Conservation (phyloP, 1,140 invertebrate genomes). For the Paraescarpia echinospica region DNA sequence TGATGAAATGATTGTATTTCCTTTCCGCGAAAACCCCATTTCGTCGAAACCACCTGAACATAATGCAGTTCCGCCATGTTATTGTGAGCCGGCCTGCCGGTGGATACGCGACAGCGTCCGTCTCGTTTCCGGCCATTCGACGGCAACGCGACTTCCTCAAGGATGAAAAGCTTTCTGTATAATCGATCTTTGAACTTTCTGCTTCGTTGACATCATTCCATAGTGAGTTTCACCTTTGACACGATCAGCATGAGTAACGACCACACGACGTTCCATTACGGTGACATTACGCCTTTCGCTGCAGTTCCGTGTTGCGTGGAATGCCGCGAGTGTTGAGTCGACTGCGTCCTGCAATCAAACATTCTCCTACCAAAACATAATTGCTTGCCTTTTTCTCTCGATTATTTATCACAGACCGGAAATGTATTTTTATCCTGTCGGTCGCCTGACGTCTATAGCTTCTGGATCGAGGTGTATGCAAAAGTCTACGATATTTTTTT, state of each 20-base stretch:
- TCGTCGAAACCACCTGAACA: not conserved
- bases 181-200: not conserved
- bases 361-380: not conserved
- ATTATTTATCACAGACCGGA: not conserved
- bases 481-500: not conserved
- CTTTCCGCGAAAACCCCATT: not conserved
- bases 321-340: not conserved
- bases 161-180: not conserved
- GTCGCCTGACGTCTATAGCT: not conserved
- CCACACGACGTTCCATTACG: not conserved
- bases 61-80: not conserved
- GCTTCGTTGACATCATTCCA: not conserved
- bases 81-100: not conserved
- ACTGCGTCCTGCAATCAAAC: not conserved
- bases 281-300: not conserved
- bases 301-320: not conserved
- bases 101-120: not conserved
- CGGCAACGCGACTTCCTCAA: not conserved
- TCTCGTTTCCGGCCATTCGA: not conserved
- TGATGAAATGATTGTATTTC: constrained; percentile 1
- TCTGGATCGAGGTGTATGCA: not conserved
- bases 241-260: not conserved
- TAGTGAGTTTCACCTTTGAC: not conserved
- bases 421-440: not conserved
- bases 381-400: not conserved